Evolutionary conservation across 1,140 invertebrate species (phyloP).

Genomic region (Andricus grossulariae): DNA sequence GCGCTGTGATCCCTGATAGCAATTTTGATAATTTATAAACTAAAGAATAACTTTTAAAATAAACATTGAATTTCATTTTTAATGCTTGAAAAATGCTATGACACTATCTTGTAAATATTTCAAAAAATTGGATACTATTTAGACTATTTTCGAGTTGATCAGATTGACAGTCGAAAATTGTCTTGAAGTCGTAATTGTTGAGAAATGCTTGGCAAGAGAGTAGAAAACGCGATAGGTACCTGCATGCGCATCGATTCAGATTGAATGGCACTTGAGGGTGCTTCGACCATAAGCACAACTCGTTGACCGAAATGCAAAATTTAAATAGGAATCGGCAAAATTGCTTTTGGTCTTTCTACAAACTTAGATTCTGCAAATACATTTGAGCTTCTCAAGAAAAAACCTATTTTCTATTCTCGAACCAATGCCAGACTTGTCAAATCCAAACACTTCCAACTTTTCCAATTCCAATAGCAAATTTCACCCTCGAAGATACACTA

Average conservation of each 20-base stretch:
- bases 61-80: too few species aligned
- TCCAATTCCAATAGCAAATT: background rate
- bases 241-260: constrained; percentile 13
- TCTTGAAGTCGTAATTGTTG: background rate
- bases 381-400: background rate
- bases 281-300: constrained; percentile 11
- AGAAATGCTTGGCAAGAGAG: background rate
- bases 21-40: too few species aligned
- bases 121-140: too few species aligned
- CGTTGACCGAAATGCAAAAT: constrained; percentile 30
- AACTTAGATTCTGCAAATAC: constrained; percentile 11
- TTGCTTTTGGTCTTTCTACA: constrained; percentile 16
- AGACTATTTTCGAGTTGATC: background rate
- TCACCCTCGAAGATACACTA: too few species aligned
- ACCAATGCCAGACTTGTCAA: background rate
- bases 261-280: constrained; percentile 17
- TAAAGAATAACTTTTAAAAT: too few species aligned
- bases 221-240: background rate
- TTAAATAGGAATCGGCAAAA: constrained; percentile 24
- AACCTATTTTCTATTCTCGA: background rate
- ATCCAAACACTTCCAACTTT: background rate
- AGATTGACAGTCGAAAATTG: background rate
- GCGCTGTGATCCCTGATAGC: too few species aligned
- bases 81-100: too few species aligned
- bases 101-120: too few species aligned